Conservation (phyloP, 23 tunicate species). For the Diplosoma virens region DNA sequence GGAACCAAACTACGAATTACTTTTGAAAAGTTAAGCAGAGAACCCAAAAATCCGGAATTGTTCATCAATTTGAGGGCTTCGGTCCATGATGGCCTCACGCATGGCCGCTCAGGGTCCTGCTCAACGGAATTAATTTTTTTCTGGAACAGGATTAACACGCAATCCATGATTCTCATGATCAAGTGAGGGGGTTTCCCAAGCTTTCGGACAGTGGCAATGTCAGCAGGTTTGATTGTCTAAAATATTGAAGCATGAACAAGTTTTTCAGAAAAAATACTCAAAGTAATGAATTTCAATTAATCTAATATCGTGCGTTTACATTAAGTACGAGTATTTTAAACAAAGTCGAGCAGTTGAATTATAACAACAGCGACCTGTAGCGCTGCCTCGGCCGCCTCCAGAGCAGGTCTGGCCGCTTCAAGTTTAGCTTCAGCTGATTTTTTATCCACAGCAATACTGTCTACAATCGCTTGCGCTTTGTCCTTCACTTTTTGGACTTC, state of each 20-base stretch:
- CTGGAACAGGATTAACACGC: conserved; percentile 85
- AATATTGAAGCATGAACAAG: too few relatives aligned
- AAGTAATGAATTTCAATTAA: too few relatives aligned
- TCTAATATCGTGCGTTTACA: too few relatives aligned
- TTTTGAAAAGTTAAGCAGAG: conserved; percentile 87
- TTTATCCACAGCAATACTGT: conserved; percentile 92
- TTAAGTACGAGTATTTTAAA: too few relatives aligned
- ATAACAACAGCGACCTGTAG: conserved; percentile 62
- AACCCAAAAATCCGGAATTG: conserved; percentile 77
- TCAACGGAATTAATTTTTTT: conserved; percentile 75
- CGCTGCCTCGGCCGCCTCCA: conserved; percentile 95
- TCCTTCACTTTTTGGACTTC: conserved; percentile 94
- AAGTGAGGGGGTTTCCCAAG: conserved; percentile 99
- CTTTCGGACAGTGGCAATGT: conserved; percentile 95
- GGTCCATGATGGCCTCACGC: conserved; percentile 90
- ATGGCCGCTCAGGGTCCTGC: conserved; percentile 80
- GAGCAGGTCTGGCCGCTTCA: conserved; percentile 91
- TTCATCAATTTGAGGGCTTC: conserved; percentile 97
- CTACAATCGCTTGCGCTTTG: conserved; percentile 92
- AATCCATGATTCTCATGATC: conserved; percentile 99
- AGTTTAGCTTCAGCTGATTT: conserved; percentile 84
- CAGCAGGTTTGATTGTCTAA: conserved; percentile 96
- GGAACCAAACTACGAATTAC: too few relatives aligned
- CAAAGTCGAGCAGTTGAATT: neutral
- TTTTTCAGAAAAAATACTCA: too few relatives aligned